Evolutionary conservation across 2,797 vertebrate species (phyloP).

Genomic region (Holocentrus rufus): DNA sequence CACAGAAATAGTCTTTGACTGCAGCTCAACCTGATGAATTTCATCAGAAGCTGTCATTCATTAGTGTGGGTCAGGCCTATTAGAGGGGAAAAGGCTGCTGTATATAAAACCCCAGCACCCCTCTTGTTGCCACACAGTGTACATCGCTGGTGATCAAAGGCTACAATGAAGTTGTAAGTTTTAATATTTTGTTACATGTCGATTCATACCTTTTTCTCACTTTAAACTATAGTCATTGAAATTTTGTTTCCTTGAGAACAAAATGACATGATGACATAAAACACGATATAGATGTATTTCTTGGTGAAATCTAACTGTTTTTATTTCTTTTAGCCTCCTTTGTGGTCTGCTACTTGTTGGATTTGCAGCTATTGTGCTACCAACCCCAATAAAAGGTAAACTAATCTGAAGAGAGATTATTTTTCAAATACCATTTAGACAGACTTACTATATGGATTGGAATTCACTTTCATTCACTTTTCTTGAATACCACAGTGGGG

Average conservation of each 20-base stretch:
- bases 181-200: not conserved
- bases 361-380: slow-evolving; percentile 50
- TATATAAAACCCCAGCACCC: slow-evolving; percentile 52
- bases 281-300: not conserved
- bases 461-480: not conserved
- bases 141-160: slow-evolving; percentile 10
- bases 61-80: slow-evolving; percentile 48
- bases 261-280: not conserved
- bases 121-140: slow-evolving; percentile 4
- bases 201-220: not conserved
- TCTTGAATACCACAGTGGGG: not conserved
- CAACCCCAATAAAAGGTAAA: slow-evolving; percentile 75
- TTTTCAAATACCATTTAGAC: not conserved
- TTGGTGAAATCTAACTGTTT: not conserved
- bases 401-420: not conserved
- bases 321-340: slow-evolving; percentile 58
- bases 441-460: not conserved
- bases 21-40: slow-evolving; percentile 49
- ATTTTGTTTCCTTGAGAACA: not conserved
- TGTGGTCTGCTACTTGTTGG: slow-evolving; percentile 57
- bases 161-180: slow-evolving; percentile 78
- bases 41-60: slow-evolving; percentile 66
- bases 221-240: not conserved
- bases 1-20: slow-evolving; percentile 51
- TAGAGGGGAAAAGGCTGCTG: slow-evolving; percentile 37